A percentile compares a stretch with the other conserved stretches of the same genome.
Evolutionary conservation across 1,140 invertebrate genomes (phyloP).

Genomic region (Sycophila sp.): DNA sequence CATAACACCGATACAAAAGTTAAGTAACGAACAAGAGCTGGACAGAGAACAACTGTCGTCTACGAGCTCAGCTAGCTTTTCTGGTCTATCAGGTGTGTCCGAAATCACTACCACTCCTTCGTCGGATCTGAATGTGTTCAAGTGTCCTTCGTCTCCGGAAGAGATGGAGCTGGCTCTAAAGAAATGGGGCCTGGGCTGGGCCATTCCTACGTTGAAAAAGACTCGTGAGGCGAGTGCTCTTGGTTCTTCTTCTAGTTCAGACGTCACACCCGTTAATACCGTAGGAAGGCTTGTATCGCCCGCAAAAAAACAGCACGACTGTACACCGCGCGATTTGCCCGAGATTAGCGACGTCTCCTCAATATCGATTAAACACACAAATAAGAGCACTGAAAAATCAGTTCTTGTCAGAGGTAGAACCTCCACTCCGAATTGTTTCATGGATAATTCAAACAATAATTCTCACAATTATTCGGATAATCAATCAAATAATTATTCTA

Average conservation of each 20-base stretch:
- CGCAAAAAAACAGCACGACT: conserved; percentile 50
- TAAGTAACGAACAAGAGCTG: conserved; percentile 18
- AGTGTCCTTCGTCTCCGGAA: conserved; percentile 62
- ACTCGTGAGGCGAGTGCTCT: conserved; percentile 72
- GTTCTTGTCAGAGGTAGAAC: conserved; percentile 61
- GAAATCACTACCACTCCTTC: conserved; percentile 55
- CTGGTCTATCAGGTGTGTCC: conserved; percentile 58
- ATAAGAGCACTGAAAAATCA: conserved; percentile 60
- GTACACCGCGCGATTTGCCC: conserved; percentile 45
- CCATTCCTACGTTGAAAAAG: conserved; percentile 73
- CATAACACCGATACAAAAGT: neutral
- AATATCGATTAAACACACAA: conserved; percentile 61
- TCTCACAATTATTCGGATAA: too few species aligned
- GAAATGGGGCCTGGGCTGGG: conserved; percentile 73
- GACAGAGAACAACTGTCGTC: conserved; percentile 48
- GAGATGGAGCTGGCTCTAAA: conserved; percentile 68
- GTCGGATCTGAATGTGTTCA: conserved; percentile 50
- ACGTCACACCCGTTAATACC: conserved; percentile 51
- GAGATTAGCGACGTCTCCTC: conserved; percentile 63
- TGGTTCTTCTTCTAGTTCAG: conserved; percentile 71
- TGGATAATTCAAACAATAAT: neutral
- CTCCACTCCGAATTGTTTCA: conserved; percentile 57
- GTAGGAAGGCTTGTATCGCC: conserved; percentile 51
- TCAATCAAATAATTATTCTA: too few species aligned
- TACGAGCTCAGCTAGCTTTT: conserved; percentile 54